Evolutionary conservation across 2,113 vertebrate genomes (phyloP), one percentile per base, ranked within the genome.

Genomic region (Rostratula benghalensis): DNA sequence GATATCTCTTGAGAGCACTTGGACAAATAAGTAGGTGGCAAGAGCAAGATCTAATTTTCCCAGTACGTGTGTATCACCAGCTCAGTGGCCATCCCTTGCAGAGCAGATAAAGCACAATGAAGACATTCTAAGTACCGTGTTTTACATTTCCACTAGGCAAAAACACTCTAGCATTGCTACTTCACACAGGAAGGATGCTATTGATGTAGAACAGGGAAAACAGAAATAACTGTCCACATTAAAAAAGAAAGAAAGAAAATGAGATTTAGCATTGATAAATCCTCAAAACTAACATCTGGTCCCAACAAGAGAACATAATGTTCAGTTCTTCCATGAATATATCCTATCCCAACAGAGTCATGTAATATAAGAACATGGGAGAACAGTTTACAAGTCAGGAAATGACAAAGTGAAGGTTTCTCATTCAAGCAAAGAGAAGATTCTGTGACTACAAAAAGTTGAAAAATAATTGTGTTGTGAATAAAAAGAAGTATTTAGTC

Each of bases 11-110:
- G 57, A 81, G 71, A 91, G 45, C 54, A 73, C 50, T 86, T 87
- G 82, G 69, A 89, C 83, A 93, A 89, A 70, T 50, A 88, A 89
- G 92, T 79, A 95, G 88, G 83, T 84, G 80, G 65, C 57, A 83
- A 85, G 43, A 88, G 85, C 6, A 73, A 59, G 54, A 50, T 6
- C 83, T 90, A 63, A 91, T 92, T 94, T 89, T 92, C 46, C 21
- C 46, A 20, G 37, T 39, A 67, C 13, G 59, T 45, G 9, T 50
- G 71, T 39, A 81, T 61, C 85, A 73, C 21, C 51, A 78, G 23
- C 37, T 65, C 48, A 69, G 60, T 67, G 41, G 67, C 74, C 70
- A 50, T n/a, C 57, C 59, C 37, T 39, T 68, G 60, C 25, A 69
- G 13, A 69, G 43, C 27, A 75, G 35, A 53, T 17, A 61, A 51